phyloP scores from a whole-genome alignment of 2,888 invertebrate genomes.

The Labia minor region DNA sequence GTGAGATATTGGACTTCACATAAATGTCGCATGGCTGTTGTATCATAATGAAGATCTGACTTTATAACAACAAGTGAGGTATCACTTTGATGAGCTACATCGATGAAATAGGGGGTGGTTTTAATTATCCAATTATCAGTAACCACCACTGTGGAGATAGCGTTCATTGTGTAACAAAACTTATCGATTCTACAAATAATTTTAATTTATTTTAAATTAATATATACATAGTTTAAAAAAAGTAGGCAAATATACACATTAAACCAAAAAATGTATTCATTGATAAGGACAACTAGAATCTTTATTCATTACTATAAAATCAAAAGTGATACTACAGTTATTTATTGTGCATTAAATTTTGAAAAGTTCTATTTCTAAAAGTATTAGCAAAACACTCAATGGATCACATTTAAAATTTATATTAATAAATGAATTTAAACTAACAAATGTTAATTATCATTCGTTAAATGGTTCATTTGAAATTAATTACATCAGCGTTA shows the following conservation, averaged over 20 bases:
- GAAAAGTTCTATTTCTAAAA: too few species aligned
- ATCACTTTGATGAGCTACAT: constrained; percentile 68
- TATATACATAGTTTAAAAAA: not conserved
- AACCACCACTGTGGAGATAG: constrained; percentile 57
- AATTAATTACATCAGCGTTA: too few species aligned
- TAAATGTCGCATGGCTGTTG: constrained; percentile 31
- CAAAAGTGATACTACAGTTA: too few species aligned
- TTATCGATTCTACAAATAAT: constrained; percentile 55
- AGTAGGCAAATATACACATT: not conserved
- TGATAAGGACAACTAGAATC: constrained; percentile 16
- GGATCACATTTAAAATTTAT: too few species aligned
- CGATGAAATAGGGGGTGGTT: constrained; percentile 59
- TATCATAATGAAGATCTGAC: not conserved
- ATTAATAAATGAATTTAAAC: too few species aligned
- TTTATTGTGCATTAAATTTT: too few species aligned
- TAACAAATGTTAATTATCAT: too few species aligned
- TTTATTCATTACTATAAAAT: too few species aligned
- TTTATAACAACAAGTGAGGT: constrained; percentile 43
- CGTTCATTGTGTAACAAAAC: constrained; percentile 55
- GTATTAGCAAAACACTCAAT: too few species aligned
- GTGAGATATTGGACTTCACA: constrained; percentile 71
- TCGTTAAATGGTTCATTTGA: too few species aligned
- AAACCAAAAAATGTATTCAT: constrained; percentile 19
- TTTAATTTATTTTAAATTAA: constrained; percentile 20
- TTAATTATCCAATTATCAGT: constrained; percentile 85